phyloP scores from a whole-genome alignment of 2,113 vertebrate species.

The Eolophus roseicapilla region DNA sequence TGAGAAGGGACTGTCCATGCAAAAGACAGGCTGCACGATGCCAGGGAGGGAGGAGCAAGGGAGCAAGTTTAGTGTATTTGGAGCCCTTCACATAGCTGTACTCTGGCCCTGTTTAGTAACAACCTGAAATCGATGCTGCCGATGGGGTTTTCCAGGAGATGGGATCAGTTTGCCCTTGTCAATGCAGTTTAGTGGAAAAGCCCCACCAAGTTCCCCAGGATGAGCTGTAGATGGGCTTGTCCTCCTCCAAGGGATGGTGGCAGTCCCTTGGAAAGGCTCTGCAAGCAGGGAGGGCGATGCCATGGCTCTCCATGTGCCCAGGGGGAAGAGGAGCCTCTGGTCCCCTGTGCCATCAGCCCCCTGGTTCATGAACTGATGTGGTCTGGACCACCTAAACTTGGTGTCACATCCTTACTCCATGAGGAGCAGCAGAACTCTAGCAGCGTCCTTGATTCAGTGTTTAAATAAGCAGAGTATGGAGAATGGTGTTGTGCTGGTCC shows the following conservation, averaged over 20 bases:
- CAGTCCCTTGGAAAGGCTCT: neutral
- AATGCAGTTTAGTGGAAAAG: neutral
- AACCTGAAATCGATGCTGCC: neutral
- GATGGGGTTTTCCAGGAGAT: neutral
- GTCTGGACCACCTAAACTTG: neutral
- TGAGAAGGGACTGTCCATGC: neutral
- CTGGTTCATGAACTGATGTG: rapidly evolving
- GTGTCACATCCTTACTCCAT: neutral
- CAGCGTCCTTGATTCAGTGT: neutral
- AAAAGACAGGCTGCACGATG: rapidly evolving
- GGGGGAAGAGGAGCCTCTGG: neutral
- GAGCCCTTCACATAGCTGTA: rapidly evolving
- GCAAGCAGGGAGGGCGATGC: rapidly evolving
- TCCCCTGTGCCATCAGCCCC: neutral
- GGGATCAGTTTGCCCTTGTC: neutral
- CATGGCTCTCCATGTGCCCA: rapidly evolving
- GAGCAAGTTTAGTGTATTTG: neutral
- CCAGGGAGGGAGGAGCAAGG: neutral
- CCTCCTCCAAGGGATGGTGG: rapidly evolving
- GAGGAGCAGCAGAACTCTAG: neutral
- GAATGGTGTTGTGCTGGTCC: rapidly evolving
- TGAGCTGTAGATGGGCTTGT: neutral
- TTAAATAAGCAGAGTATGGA: neutral
- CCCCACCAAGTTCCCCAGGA: rapidly evolving
- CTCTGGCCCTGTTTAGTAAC: neutral